Percentiles rank a stretch among this genome's conserved stretches.
phyloP scores from a whole-genome alignment of 1,140 invertebrate species.

The Euura lappo region DNA sequence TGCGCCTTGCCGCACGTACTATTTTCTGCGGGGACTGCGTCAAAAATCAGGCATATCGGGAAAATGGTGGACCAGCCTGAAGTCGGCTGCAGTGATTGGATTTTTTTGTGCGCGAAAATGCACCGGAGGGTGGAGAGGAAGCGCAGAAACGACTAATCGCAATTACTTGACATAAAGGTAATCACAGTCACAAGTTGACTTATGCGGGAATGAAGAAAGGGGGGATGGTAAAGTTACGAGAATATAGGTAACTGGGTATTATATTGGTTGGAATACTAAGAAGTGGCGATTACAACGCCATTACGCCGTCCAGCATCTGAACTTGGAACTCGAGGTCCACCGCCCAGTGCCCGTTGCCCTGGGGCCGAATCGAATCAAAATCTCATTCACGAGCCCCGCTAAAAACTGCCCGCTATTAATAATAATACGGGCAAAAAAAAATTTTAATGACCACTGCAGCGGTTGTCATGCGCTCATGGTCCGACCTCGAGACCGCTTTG shows the following conservation, averaged over 20 bases:
- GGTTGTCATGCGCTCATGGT: neutral
- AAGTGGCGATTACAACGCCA: constrained; percentile 6
- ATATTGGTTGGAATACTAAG: constrained; percentile 1
- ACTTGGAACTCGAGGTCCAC: neutral
- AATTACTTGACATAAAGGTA: neutral
- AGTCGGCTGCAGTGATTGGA: neutral
- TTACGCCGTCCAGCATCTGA: constrained; percentile 1
- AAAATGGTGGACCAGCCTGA: neutral
- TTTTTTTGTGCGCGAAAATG: too few relatives aligned
- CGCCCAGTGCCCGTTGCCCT: neutral
- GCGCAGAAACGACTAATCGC: neutral
- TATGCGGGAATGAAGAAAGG: neutral
- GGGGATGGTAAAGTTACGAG: neutral
- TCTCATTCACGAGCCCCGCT: constrained; percentile 1
- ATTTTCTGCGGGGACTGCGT: too few relatives aligned
- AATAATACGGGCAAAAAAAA: neutral
- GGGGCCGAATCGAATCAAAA: constrained; percentile 6
- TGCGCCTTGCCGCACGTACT: too few relatives aligned
- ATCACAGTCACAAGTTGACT: constrained; percentile 2
- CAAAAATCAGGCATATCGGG: neutral
- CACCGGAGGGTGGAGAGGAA: neutral
- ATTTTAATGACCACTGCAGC: neutral
- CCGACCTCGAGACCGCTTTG: neutral
- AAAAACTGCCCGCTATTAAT: constrained; percentile 4
- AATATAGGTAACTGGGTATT: neutral